A percentile compares a stretch with the other conserved stretches of the same genome.
phyloP scores from a whole-genome alignment of 2,888 invertebrate species.

The Prosapia bicincta region DNA sequence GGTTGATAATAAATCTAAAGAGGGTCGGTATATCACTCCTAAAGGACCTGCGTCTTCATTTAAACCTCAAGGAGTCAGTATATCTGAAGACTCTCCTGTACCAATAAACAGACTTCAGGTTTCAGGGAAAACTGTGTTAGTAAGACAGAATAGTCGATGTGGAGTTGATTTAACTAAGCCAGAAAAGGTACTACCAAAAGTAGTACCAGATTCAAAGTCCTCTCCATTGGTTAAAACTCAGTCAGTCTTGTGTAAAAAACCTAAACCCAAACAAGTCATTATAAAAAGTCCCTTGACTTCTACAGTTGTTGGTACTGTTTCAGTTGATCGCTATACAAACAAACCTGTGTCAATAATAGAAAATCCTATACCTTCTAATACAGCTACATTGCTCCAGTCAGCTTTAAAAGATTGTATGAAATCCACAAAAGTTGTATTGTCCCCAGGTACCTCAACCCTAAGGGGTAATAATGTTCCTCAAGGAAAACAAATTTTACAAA shows the following conservation, averaged over 20 bases:
- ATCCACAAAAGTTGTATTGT: background rate
- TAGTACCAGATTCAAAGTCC: background rate
- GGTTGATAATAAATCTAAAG: background rate
- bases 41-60: background rate
- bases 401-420: background rate
- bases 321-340: background rate
- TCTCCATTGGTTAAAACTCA: background rate
- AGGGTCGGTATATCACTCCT: background rate
- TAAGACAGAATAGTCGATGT: background rate
- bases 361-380: background rate
- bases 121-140: background rate
- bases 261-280: background rate
- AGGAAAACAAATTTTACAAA: background rate
- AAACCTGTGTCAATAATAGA: background rate
- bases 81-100: background rate
- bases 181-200: background rate
- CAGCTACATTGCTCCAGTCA: background rate
- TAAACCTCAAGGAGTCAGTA: background rate
- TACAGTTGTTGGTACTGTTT: background rate
- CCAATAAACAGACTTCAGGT: background rate
- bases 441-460: background rate
- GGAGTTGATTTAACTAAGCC: background rate
- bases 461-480: background rate
- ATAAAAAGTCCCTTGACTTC: background rate
- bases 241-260: background rate